Percentiles rank a stretch among this genome's conserved stretches.
Evolutionary conservation across 1,140 invertebrate species (phyloP).

Genomic region (Trichomalopsis sarcophagae): DNA sequence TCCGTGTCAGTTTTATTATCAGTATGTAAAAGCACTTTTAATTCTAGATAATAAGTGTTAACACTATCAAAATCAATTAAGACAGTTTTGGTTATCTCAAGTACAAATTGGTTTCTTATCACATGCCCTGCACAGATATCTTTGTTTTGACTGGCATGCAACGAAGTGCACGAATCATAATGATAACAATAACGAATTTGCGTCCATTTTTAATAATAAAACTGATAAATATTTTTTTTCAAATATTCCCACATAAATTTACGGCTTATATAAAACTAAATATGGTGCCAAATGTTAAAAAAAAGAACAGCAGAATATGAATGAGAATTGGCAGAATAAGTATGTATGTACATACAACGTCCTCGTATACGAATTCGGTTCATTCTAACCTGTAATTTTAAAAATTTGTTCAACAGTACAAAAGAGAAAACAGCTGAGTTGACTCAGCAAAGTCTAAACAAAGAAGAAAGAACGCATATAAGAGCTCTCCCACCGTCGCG

Average conservation of each 20-base stretch:
- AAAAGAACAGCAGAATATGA: too few relatives aligned
- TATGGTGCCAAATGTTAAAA: too few relatives aligned
- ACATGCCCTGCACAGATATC: neutral
- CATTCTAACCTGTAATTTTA: neutral
- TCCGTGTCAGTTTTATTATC: slow-evolving; percentile 56
- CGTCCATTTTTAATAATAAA: too few relatives aligned
- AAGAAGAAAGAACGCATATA: slow-evolving; percentile 2
- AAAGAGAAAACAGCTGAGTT: slow-evolving; percentile 22
- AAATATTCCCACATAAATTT: too few relatives aligned
- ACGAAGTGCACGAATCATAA: neutral
- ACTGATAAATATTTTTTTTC: too few relatives aligned
- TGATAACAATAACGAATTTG: neutral
- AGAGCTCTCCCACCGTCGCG: neutral
- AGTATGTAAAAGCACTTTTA: slow-evolving; percentile 34
- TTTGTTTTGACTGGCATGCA: neutral
- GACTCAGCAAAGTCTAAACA: slow-evolving; percentile 34
- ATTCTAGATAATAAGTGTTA: slow-evolving; percentile 18
- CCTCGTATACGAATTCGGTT: too few relatives aligned
- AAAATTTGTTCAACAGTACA: neutral
- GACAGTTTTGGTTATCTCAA: slow-evolving; percentile 14
- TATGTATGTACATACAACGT: too few relatives aligned
- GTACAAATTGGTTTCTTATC: slow-evolving; percentile 32
- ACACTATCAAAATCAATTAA: slow-evolving; percentile 37
- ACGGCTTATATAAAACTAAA: too few relatives aligned
- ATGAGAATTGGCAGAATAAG: too few relatives aligned